Base-by-base conservation (phyloP, 2,797 vertebrate genomes). In the Mionectes olivaceus region DNA sequence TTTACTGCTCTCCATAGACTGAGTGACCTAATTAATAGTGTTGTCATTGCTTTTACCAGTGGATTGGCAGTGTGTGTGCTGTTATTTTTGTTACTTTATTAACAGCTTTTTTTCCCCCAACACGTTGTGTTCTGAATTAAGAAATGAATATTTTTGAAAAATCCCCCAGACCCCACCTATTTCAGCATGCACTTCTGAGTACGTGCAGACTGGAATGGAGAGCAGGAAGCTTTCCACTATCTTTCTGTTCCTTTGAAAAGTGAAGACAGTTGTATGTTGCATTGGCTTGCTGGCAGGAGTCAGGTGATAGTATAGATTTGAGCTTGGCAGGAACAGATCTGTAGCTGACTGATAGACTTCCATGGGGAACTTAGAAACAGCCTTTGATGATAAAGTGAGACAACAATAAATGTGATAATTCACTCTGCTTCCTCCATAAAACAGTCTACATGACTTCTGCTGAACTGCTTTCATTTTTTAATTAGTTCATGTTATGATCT, bases 371-470 rank as follows among this genome's bases (percentile, higher is more conserved):
- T 90, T 27, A 57, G 68, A 69, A 87, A 68, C 32, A 76, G 27
- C 60, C 76, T 69, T 88, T 92, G 60, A 87, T 90, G 47, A 73
- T 83, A 56, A 83, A 64, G 47, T 13, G 15, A 69, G 83, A 39
- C 1, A 17, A 56, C 49, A 59, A 37, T 79, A 92, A 94, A 82
- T 19, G 74, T 50, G 63, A 13, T 91, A 39, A 85, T 85, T 87
- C 32, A 3, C 50, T 80, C 56, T 17, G 25, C 60, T 89, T 93
- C 92, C 90, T 93, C 82, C 46, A 55, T 85, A 87, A 92, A 94
- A 69, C 30, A 32, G 27, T 74, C 18, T 91, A 28, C 25, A 3
- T 84, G 85, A 69, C 68, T 95, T 73, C 39, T 63, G 50, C 56
- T 79, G 77, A 60, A 63, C 60, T 59, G 32, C 16, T 84, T 92